A percentile compares a stretch with the other conserved stretches of the same genome.
These are phyloP conservation scores for Gryllus longicercus DNA, from an alignment of 2,888 invertebrate genomes.

Conservation along the genomic window DNA sequence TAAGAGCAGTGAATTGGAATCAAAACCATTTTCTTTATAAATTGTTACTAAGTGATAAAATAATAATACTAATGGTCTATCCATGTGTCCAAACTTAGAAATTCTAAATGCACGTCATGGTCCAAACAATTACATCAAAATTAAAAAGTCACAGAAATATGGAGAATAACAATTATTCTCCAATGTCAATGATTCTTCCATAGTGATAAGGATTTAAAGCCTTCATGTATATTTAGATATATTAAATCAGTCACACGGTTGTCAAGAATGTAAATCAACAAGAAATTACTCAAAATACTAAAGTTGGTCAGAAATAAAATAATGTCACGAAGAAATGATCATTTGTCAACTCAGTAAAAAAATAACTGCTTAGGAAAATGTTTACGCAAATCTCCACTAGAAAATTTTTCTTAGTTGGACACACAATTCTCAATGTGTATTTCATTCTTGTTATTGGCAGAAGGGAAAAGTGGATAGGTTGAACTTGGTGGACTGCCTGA, in stretches of 20 bases:
- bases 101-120: background rate
- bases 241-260: background rate
- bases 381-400: background rate
- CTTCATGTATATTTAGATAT: background rate
- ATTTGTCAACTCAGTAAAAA: too few species aligned
- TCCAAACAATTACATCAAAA: background rate
- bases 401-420: background rate
- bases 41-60: too few species aligned
- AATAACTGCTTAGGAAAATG: too few species aligned
- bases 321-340: background rate
- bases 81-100: too few species aligned
- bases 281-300: background rate
- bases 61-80: too few species aligned
- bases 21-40: too few species aligned
- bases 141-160: background rate
- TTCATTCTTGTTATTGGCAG: background rate
- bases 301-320: background rate
- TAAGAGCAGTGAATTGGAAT: too few species aligned
- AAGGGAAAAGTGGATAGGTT: background rate
- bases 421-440: background rate
- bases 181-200: constrained; percentile 1
- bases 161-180: background rate
- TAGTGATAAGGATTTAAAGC: background rate
- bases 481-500: too few species aligned
- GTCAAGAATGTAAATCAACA: background rate